A percentile compares a stretch with the other conserved stretches of the same genome.
Evolutionary conservation across 2,888 invertebrate genomes (phyloP).

Genomic region (Drosophila rellima): DNA sequence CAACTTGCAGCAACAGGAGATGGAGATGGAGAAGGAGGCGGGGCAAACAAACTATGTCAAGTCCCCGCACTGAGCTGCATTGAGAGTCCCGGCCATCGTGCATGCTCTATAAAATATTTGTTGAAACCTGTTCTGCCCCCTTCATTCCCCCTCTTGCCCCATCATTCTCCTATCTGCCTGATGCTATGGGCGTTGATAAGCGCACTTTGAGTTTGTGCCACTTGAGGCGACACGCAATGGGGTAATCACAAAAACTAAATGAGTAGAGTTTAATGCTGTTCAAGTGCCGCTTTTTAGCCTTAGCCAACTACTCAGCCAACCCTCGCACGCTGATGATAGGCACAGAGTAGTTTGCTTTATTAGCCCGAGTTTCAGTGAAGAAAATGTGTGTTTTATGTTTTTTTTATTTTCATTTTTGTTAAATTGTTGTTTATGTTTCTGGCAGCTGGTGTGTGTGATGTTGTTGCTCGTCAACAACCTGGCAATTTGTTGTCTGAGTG

Average conservation of each 20-base stretch:
- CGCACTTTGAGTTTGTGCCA: conserved; percentile 65
- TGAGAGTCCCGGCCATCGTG: conserved; percentile 51
- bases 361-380: conserved; percentile 31
- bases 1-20: conserved; percentile 2
- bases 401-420: conserved; percentile 17
- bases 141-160: neutral
- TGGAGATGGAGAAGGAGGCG: neutral
- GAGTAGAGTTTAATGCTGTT: conserved; percentile 75
- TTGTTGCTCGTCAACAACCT: conserved; percentile 68
- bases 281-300: conserved; percentile 55
- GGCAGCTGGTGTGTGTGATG: conserved; percentile 36
- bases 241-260: conserved; percentile 71
- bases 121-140: conserved; percentile 52
- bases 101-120: conserved; percentile 78
- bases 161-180: conserved; percentile 39
- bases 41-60: conserved; percentile 52
- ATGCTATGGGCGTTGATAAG: conserved; percentile 74
- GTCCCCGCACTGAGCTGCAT: conserved; percentile 43
- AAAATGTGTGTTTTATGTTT: conserved; percentile 25
- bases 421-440: conserved; percentile 47
- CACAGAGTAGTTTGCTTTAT: conserved; percentile 33
- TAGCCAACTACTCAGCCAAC: conserved; percentile 8
- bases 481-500: conserved; percentile 72
- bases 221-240: conserved; percentile 66
- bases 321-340: conserved; percentile 1